Base-by-base conservation (phyloP, 2,797 vertebrate genomes). In the Delichon dasypus region DNA sequence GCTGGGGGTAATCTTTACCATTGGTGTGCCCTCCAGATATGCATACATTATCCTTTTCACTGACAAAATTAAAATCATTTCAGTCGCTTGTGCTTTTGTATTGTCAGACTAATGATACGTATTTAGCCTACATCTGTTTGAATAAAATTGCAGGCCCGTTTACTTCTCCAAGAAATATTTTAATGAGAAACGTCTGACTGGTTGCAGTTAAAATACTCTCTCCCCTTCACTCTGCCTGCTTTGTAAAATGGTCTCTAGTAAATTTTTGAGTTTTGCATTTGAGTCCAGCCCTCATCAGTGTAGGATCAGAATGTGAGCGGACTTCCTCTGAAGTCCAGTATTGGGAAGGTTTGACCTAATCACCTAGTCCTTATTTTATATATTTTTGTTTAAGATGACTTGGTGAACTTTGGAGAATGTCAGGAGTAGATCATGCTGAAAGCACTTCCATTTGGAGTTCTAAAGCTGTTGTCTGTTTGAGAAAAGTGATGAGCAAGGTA, bases 1-100 rank as follows among this genome's bases (percentile, higher is more conserved):
- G 88, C 65, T 74, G 90, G 93, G 88, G 85, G 90, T 96, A 94
- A 96, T 97, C 97, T 97, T 97, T 97, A 97, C 88, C 85, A 60
- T 95, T 79, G 32, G 67, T 47, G 71, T 95, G 93, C 89, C 91
- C 95, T 96, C 89, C 88, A 88, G 84, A 94, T 80, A 94, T 86
- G 90, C 94, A 93, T 93, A 87, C 80, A 80, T 97, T 96, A 94
- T 93, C 77, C 72, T 93, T 95, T 96, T 95, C 62, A 87, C 66
- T 86, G 92, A 84, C 64, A 88, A 75, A 67, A 85, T 81, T 83
- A n/a, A 93, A 89, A 86, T 91, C 13, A 94, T 96, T 96, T 96
- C 90, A 88, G 64, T 94, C 15, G 22, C 34, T 89, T 87, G 91
- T 2, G 74, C 92, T 96, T 89, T 92, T 94, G 34, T 61, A 47